Conservation (phyloP, 2,888 invertebrate genomes). For the Iselma pallidipennis region DNA sequence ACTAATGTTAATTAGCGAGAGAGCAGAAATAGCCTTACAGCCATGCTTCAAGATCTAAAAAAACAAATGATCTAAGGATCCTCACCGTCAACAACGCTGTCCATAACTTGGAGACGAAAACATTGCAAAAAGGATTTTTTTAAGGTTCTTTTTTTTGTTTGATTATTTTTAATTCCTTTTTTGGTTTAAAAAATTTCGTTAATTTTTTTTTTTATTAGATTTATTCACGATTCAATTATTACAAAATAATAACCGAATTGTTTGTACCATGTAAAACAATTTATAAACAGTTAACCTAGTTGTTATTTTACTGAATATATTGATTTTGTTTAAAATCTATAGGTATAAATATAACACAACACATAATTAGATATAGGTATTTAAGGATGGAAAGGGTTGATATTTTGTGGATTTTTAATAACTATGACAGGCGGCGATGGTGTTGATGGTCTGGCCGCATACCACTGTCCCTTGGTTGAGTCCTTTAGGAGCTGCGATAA, state of each 20-base stretch:
- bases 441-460: constrained; percentile 37
- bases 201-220: constrained; percentile 36
- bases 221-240: constrained; percentile 47
- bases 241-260: constrained; percentile 48
- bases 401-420: constrained; percentile 26
- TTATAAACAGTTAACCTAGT: constrained; percentile 48
- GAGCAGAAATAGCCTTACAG: constrained; percentile 38
- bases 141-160: not conserved
- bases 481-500: constrained; percentile 50
- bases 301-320: constrained; percentile 22
- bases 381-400: constrained; percentile 44
- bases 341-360: constrained; percentile 43
- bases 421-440: constrained; percentile 31
- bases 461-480: constrained; percentile 41
- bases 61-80: constrained; percentile 39
- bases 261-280: constrained; percentile 43
- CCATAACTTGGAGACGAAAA: constrained; percentile 6
- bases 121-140: not conserved
- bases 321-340: constrained; percentile 42
- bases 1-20: constrained; percentile 42
- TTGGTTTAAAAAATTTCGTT: constrained; percentile 12
- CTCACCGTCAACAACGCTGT: constrained; percentile 45
- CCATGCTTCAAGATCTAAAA: constrained; percentile 42
- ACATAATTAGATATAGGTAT: constrained; percentile 41
- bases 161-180: not conserved